Conservation (phyloP, 2,113 vertebrate species). For the Neotoma lepida region DNA sequence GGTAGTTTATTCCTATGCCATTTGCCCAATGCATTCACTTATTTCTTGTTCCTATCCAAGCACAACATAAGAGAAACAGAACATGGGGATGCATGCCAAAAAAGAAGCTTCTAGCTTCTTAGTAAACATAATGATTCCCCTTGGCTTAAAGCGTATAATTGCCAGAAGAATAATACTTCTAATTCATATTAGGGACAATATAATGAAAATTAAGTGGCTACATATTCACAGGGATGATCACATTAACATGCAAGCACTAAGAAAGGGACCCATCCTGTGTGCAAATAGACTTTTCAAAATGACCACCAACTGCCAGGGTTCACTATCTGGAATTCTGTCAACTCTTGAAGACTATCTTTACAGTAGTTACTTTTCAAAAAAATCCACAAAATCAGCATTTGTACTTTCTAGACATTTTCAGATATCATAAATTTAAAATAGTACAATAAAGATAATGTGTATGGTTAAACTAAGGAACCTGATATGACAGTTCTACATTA, state of each 20-base stretch:
- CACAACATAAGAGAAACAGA: background rate
- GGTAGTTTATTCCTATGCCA: background rate
- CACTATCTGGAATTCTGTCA: slow-evolving; percentile 8
- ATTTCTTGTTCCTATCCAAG: background rate
- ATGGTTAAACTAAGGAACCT: background rate
- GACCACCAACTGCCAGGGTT: background rate
- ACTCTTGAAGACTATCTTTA: slow-evolving; percentile 15
- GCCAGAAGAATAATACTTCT: background rate
- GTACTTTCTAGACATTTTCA: slow-evolving; percentile 32
- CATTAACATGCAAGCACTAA: background rate
- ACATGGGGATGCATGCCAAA: background rate
- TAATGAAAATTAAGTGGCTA: slow-evolving; percentile 10
- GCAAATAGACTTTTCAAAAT: slow-evolving; percentile 23
- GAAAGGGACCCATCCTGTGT: background rate
- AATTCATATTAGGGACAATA: slow-evolving; percentile 29
- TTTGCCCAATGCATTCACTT: background rate
- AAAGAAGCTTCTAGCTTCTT: background rate
- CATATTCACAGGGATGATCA: background rate
- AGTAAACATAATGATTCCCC: slow-evolving; percentile 24
- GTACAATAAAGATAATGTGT: slow-evolving; percentile 8
- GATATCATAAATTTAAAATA: slow-evolving; percentile 32
- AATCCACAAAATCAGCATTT: slow-evolving; percentile 11
- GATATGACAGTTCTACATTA: background rate
- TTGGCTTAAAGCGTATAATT: slow-evolving; percentile 25
- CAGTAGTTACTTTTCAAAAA: background rate